These are phyloP conservation scores for Malthinus flaveolus DNA, from an alignment of 2,888 invertebrate species.

Conservation along the genomic window DNA sequence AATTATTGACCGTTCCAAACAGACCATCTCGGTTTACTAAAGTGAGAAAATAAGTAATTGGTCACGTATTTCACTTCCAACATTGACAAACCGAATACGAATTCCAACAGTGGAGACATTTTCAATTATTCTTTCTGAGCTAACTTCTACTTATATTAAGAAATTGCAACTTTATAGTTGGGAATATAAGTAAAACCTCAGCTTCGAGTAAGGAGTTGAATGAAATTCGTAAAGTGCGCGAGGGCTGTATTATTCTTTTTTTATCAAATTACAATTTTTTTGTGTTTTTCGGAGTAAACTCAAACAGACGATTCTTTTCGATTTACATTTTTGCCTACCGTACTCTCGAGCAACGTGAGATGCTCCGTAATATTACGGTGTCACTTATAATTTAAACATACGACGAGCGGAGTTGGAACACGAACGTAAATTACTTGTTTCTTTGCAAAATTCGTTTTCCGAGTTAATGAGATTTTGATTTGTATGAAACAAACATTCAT, in stretches of 20 bases:
- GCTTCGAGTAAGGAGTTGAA: too few species aligned
- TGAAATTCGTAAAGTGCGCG: too few species aligned
- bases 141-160: conserved; percentile 2
- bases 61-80: conserved; percentile 7
- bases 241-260: too few species aligned
- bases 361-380: conserved; percentile 16
- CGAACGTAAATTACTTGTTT: conserved; percentile 18
- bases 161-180: conserved; percentile 4
- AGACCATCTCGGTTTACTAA: conserved; percentile 6
- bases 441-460: conserved; percentile 18
- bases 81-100: conserved; percentile 7
- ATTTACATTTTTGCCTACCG: conserved; percentile 8
- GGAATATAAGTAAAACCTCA: too few species aligned
- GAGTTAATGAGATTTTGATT: conserved; percentile 22
- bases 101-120: conserved; percentile 7
- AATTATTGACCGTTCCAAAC: conserved; percentile 6
- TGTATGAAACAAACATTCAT: conserved; percentile 15
- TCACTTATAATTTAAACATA: conserved; percentile 22
- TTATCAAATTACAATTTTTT: too few species aligned
- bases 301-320: conserved; percentile 6
- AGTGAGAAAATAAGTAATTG: conserved; percentile 8
- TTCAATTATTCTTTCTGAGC: conserved; percentile 7
- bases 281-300: neutral
- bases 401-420: conserved; percentile 19
- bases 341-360: conserved; percentile 11